Conservation (phyloP, 2,113 vertebrate species). For the Gasterosteus aculeatus region DNA sequence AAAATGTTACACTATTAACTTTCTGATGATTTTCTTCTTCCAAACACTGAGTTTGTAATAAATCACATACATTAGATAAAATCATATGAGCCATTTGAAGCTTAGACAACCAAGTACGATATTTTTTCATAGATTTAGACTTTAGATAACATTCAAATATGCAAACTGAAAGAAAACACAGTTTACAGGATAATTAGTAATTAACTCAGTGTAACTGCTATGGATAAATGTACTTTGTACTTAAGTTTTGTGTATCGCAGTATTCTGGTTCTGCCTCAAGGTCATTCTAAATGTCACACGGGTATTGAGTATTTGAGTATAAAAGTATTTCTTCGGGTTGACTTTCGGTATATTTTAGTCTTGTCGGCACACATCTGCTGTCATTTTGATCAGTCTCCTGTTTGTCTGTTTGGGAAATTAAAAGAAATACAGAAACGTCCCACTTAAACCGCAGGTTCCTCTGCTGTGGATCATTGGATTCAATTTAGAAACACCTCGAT, state of each 20-base stretch:
- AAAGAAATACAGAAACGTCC: background rate
- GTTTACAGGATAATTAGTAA: background rate
- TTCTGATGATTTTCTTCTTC: too few relatives aligned
- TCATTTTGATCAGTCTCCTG: conserved; percentile 17
- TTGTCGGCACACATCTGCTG: background rate
- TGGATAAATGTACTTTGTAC: background rate
- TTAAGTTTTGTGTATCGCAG: background rate
- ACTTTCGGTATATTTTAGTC: conserved; percentile 24
- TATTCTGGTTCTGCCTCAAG: conserved; percentile 13
- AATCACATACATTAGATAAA: background rate
- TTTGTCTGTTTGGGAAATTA: background rate
- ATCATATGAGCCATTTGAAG: background rate
- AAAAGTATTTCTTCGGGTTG: background rate
- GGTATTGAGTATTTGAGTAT: conserved; percentile 14
- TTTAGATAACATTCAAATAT: too few relatives aligned
- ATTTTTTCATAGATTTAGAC: too few relatives aligned
- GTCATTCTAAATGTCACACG: conserved; percentile 30
- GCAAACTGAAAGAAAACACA: background rate
- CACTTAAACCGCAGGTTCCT: background rate
- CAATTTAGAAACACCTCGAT: background rate
- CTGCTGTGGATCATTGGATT: background rate
- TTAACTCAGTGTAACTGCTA: conserved; percentile 14
- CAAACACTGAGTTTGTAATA: background rate
- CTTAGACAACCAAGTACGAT: background rate
- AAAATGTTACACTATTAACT: background rate